Conservation (phyloP, 2,797 vertebrate genomes). For the Sebastolobus alascanus region DNA sequence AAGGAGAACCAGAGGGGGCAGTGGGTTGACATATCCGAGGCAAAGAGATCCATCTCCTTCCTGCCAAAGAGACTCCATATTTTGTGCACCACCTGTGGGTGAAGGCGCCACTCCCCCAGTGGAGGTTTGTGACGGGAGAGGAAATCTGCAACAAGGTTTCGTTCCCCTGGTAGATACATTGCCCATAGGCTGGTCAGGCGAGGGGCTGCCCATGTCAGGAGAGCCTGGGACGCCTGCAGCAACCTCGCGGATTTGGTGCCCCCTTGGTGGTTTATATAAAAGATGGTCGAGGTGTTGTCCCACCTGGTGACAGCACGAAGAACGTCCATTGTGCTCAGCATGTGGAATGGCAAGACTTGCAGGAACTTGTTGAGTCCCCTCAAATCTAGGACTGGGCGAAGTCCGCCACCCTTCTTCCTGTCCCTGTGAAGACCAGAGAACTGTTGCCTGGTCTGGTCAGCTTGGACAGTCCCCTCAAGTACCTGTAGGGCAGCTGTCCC, state of each 20-base stretch:
- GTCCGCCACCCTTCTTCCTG: neutral
- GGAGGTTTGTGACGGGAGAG: neutral
- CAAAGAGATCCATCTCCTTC: too few relatives aligned
- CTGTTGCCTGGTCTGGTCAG: too few relatives aligned
- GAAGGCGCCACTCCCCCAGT: neutral
- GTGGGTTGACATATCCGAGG: too few relatives aligned
- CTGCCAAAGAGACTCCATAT: too few relatives aligned
- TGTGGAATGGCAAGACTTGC: neutral
- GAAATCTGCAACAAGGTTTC: neutral
- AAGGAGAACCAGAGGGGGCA: too few relatives aligned
- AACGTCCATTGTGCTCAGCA: neutral
- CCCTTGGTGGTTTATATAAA: neutral
- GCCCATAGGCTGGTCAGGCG: neutral
- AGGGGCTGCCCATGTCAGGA: neutral
- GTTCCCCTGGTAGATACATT: neutral
- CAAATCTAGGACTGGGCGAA: neutral
- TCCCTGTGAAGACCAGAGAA: too few relatives aligned
- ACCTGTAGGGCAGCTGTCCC: too few relatives aligned
- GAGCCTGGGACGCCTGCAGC: too few relatives aligned
- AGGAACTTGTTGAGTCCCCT: neutral
- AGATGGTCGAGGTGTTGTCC: neutral
- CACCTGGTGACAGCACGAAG: neutral
- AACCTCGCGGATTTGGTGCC: too few relatives aligned
- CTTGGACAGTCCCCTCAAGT: too few relatives aligned
- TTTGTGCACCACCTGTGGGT: too few relatives aligned